Conservation (phyloP, 2,797 vertebrate genomes). For the Aratinga solstitialis region DNA sequence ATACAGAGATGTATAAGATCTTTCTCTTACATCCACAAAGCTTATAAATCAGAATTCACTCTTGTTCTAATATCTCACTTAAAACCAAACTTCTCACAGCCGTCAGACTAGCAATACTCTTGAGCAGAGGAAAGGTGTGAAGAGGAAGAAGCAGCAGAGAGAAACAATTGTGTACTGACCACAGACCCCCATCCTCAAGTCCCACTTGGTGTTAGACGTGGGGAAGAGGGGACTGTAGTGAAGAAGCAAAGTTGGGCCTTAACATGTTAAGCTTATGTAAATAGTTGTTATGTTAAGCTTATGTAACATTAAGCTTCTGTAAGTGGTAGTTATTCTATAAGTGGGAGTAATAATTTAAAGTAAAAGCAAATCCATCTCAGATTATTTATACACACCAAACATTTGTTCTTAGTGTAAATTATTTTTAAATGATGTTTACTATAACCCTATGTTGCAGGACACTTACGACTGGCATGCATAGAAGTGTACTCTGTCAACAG, state of each 20-base stretch:
- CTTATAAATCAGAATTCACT: neutral
- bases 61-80: neutral
- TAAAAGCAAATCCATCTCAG: neutral
- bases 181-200: neutral
- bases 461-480: neutral
- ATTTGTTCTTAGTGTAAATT: neutral
- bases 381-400: neutral
- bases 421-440: neutral
- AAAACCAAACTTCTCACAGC: neutral
- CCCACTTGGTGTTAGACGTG: fast-evolving
- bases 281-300: neutral
- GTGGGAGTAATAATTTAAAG: neutral
- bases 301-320: neutral
- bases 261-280: neutral
- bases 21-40: neutral
- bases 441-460: neutral
- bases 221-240: neutral
- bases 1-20: neutral
- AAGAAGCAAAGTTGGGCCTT: neutral
- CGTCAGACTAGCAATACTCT: neutral
- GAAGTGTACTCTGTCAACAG: neutral
- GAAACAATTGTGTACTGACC: neutral
- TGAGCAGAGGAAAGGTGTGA: neutral
- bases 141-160: neutral
- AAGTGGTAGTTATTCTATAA: neutral